phyloP scores from a whole-genome alignment of 2,113 vertebrate species.

The Pedetes capensis region DNA sequence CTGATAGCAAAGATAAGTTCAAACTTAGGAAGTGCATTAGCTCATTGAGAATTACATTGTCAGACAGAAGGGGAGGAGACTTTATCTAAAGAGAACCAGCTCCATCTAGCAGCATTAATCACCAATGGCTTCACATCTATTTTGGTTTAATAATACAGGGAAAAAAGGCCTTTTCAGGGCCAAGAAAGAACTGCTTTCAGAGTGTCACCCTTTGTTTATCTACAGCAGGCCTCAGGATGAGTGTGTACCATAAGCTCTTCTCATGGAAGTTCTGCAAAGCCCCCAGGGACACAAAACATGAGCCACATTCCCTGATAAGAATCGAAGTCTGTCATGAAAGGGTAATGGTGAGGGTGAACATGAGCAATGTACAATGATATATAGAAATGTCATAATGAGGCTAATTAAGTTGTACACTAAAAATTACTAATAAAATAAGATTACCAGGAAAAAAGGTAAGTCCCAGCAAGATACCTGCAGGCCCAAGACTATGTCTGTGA shows the following conservation, averaged over 20 bases:
- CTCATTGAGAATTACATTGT: background rate
- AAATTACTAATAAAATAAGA: too few species aligned
- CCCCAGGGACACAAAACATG: background rate
- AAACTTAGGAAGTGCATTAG: background rate
- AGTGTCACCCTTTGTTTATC: constrained; percentile 9
- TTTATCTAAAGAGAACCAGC: constrained; percentile 35
- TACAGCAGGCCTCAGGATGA: background rate
- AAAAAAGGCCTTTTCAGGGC: background rate
- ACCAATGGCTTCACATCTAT: background rate
- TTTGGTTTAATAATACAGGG: constrained; percentile 12
- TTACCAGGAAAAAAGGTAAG: too few species aligned
- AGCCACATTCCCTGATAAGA: constrained; percentile 40
- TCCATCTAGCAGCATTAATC: constrained; percentile 57
- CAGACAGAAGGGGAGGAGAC: constrained; percentile 3
- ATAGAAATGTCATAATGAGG: too few species aligned
- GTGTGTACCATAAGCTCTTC: background rate
- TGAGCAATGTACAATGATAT: too few species aligned
- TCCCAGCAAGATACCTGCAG: background rate
- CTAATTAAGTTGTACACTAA: too few species aligned
- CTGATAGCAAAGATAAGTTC: background rate
- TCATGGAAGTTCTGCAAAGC: background rate
- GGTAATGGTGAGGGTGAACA: too few species aligned
- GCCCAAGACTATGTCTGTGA: constrained; percentile 47
- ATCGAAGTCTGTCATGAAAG: too few species aligned
- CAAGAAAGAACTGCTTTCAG: constrained; percentile 25